These are phyloP conservation scores for Enteromius argenteus DNA, from an alignment of 2,797 vertebrate species.

Conservation along the genomic window DNA sequence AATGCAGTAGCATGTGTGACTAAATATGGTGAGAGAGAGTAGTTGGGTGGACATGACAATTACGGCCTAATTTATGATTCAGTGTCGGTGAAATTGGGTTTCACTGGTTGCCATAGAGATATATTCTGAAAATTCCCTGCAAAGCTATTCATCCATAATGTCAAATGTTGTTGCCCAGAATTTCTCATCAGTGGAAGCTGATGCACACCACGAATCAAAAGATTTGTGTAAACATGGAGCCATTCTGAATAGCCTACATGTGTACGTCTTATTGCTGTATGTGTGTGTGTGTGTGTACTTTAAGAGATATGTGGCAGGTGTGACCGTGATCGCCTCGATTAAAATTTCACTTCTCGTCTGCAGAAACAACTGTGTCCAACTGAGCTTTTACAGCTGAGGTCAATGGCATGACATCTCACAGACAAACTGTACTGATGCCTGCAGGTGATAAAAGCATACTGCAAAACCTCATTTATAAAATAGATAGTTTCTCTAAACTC, in stretches of 20 bases:
- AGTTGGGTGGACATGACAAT: slow-evolving; percentile 42
- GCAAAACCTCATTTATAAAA: slow-evolving; percentile 7
- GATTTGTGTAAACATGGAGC: slow-evolving; percentile 15
- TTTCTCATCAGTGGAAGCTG: slow-evolving; percentile 27
- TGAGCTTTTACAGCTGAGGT: slow-evolving; percentile 22
- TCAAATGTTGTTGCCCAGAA: slow-evolving; percentile 40
- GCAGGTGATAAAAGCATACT: slow-evolving; percentile 20
- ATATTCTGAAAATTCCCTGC: slow-evolving; percentile 33
- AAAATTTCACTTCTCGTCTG: slow-evolving; percentile 58
- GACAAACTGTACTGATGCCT: not conserved
- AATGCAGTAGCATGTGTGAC: slow-evolving; percentile 36
- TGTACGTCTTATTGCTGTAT: not conserved
- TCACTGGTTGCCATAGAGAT: slow-evolving; percentile 58
- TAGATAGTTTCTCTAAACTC: not conserved
- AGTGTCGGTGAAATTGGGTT: slow-evolving; percentile 50
- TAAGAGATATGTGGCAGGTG: slow-evolving; percentile 44
- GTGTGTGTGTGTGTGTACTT: slow-evolving; percentile 7
- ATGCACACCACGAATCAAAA: not conserved
- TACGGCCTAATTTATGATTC: slow-evolving; percentile 51
- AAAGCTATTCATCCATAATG: slow-evolving; percentile 43
- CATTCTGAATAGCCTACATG: slow-evolving; percentile 3
- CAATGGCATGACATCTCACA: slow-evolving; percentile 22
- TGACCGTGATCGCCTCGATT: slow-evolving; percentile 49
- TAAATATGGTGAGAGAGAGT: slow-evolving; percentile 32
- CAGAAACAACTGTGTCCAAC: slow-evolving; percentile 58